Evolutionary conservation across 2,888 invertebrate genomes (phyloP).

Genomic region (Pelosia muscerda): DNA sequence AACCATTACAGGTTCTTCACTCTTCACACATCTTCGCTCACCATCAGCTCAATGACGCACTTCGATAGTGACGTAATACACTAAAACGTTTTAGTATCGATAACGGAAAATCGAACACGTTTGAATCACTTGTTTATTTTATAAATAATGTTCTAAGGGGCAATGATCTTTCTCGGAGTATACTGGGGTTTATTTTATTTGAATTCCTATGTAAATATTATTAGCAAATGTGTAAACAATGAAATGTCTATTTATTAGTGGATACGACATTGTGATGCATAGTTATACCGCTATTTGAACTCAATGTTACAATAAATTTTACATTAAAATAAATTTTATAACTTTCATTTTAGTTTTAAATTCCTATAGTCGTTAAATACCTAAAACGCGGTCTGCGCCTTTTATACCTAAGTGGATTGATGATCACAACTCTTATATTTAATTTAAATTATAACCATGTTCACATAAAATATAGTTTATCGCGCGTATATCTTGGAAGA

Average conservation of each 20-base stretch:
- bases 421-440: background rate
- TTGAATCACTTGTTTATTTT: slow-evolving; percentile 19
- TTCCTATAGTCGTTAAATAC: too few species aligned
- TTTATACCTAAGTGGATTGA: background rate
- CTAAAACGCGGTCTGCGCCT: too few species aligned
- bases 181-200: slow-evolving; percentile 15
- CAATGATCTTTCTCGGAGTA: slow-evolving; percentile 12
- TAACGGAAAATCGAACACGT: slow-evolving; percentile 15
- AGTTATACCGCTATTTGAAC: background rate
- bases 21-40: slow-evolving; percentile 55
- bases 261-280: background rate
- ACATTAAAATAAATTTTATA: background rate
- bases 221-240: slow-evolving; percentile 15
- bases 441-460: background rate
- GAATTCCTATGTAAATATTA: slow-evolving; percentile 18
- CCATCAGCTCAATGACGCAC: slow-evolving; percentile 48
- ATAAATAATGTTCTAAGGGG: background rate
- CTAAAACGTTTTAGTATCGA: slow-evolving; percentile 38
- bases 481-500: background rate
- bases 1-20: slow-evolving; percentile 55
- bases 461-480: background rate
- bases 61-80: slow-evolving; percentile 39
- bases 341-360: background rate
- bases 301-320: background rate
- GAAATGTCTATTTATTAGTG: background rate